phyloP scores from a whole-genome alignment of 2,113 vertebrate species.

The Bettongia penicillata region DNA sequence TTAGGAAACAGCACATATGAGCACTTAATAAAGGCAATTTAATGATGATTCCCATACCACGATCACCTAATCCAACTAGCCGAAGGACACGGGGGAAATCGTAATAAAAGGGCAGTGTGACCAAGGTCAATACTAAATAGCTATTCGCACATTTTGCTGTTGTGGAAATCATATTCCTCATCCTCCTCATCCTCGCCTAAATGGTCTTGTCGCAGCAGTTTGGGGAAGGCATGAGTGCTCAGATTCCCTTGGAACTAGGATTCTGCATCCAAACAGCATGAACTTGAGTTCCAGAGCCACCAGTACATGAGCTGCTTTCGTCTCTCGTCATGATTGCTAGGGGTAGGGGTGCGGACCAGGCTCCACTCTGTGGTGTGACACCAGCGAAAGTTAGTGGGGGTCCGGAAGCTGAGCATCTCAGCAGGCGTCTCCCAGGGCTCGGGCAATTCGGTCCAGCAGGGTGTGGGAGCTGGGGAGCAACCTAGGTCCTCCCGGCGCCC shows the following conservation, averaged over 20 bases:
- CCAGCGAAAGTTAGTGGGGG: neutral
- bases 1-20: conserved; percentile 22
- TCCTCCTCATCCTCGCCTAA: neutral
- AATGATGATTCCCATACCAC: neutral
- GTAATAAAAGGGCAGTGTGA: neutral
- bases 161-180: neutral
- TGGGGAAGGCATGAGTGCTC: neutral
- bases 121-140: neutral
- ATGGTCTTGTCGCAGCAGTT: neutral
- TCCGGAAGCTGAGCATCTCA: neutral
- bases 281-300: conserved; percentile 47
- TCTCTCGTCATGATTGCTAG: rapidly evolving
- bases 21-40: conserved; percentile 29
- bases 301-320: neutral
- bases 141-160: neutral
- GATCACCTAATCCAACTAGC: neutral
- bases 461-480: neutral
- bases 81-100: neutral
- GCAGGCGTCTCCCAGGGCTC: neutral
- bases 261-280: neutral
- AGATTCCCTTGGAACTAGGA: neutral
- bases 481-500: neutral
- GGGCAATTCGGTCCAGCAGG: too few species aligned
- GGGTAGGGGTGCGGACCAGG: too few species aligned
- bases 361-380: neutral